Base-by-base conservation (phyloP, 1,140 invertebrate species). In the Nasonia giraulti region DNA sequence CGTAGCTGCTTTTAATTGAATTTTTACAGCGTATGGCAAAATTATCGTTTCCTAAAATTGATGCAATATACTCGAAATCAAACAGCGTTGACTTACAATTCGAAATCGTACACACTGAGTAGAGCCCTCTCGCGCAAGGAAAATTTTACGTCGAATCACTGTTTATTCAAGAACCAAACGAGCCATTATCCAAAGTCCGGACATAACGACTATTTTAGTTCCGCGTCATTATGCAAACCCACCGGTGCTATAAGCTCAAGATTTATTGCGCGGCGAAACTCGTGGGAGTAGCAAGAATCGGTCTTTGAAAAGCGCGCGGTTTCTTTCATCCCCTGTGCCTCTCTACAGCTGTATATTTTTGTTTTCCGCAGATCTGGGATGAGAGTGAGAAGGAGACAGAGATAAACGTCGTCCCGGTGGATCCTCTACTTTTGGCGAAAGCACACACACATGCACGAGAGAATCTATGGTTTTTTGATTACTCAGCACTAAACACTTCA, bases 401-500 rank as follows among this genome's bases (percentile, higher is more conserved):
- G 68, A 71, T 33, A 31, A 71, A 71, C 68, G 4, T 31, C 0
- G 68, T 27, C 31, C 27, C 23, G 10, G 23, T 78, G 76, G 62
- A 62, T 62, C 17, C 37, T 7, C 33, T 78, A 27, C 27, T 71
- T 66, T 78, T 10, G 2, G n/a, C 62, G 62, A 71, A 84, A 12
- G 68, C 33, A 31, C 80, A 76, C 40, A 50, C 8, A 50, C 20
- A 20, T 17, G 1, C 1, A 27, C 27, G 27, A 27, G 40, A 31
- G 62, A 33, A 75, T 82, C 50, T 47, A 86, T 82, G 76, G 73
- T 74, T 71, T 78, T 82, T 86, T 86, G 66, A 86, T 86, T 86
- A 86, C 75, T 86, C 85, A 86, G 85, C 85, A 83, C 55, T 86
- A 83, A 86, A 82, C 85, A 83, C 71, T 86, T 82, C 33, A 86